Evolutionary conservation across 1,140 invertebrate genomes (phyloP), one percentile per base, ranked within the genome.

Genomic region (Globodera ellingtonae): DNA sequence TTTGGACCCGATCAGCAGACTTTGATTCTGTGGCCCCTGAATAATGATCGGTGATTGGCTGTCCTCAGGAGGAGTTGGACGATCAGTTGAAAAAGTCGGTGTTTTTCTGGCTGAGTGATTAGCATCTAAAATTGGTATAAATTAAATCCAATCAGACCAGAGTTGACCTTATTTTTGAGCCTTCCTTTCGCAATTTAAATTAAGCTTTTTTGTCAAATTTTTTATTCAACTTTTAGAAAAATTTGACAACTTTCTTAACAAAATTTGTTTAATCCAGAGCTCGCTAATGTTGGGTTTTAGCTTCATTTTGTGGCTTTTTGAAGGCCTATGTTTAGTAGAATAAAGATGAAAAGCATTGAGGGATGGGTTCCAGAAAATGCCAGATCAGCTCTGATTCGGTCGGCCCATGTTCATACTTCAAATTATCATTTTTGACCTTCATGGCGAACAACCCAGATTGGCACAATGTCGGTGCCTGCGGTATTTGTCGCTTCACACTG

Each of bases 391-490:
- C 35, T 35, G 35, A 35, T 35, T 35, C 35, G 35, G 3, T 35
- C 35, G 35, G 3, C 66, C 95, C 96, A 81, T 93, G 93, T 89
- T 98, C 95, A 44, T 91, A 91, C 67, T 24, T 78, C 24, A 70
- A 21, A 59, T 70, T 21, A 67, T 52, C 6, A n/a, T 71, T 79
- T 84, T 86, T 44, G 67, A 72, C 69, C 93, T 94, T 94, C 92
- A 97, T 95, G 96, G 93, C 96, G 97, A 52, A 96, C 95, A 91
- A 98, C 91, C 95, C 95, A 97, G 6, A 95, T 95, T 81, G 94
- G 94, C 75, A 93, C 93, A 9, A 94, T 95, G 35, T 93, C 93
- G 90, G 96, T 94, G 13, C 96, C 96, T 3, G 94, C 96, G 84
- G 93, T 92, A 88, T 96, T 97, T 52, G 90, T 91, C 0, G 95